Percentiles rank a stretch among this genome's conserved stretches.
Conservation (phyloP, 2,113 vertebrate species). For the Callospermophilus lateralis region DNA sequence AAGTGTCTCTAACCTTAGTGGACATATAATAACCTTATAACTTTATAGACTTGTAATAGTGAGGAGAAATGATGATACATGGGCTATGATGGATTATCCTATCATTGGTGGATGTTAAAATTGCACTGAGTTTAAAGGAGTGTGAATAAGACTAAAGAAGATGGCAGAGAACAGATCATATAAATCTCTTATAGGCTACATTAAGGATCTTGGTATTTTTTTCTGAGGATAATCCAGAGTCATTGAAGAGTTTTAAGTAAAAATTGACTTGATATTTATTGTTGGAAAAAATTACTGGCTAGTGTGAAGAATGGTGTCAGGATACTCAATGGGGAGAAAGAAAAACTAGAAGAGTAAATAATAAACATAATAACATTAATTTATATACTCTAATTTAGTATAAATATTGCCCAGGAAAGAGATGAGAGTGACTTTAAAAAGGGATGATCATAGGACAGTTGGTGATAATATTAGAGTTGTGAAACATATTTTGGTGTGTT, state of each 20-base stretch:
- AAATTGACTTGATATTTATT: background rate
- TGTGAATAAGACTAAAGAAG: background rate
- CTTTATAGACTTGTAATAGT: background rate
- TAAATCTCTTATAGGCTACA: background rate
- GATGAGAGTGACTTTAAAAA: background rate
- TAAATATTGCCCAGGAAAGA: background rate
- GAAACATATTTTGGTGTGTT: background rate
- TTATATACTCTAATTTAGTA: constrained; percentile 17
- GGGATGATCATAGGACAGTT: background rate
- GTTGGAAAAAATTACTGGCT: background rate
- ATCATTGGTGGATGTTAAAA: background rate
- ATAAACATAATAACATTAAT: background rate
- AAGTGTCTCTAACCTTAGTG: background rate
- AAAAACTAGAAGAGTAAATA: background rate
- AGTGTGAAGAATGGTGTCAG: background rate
- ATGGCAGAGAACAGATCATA: background rate
- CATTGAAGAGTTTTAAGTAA: background rate
- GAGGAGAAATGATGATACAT: background rate
- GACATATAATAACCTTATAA: too few species aligned
- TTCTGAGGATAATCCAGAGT: background rate
- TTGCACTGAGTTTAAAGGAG: background rate
- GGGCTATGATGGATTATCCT: background rate
- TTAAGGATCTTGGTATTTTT: background rate
- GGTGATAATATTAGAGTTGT: background rate
- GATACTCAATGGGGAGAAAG: background rate